A percentile compares a stretch with the other conserved stretches of the same genome.
Conservation (phyloP, 2,888 invertebrate species). For the Tipula confusa region DNA sequence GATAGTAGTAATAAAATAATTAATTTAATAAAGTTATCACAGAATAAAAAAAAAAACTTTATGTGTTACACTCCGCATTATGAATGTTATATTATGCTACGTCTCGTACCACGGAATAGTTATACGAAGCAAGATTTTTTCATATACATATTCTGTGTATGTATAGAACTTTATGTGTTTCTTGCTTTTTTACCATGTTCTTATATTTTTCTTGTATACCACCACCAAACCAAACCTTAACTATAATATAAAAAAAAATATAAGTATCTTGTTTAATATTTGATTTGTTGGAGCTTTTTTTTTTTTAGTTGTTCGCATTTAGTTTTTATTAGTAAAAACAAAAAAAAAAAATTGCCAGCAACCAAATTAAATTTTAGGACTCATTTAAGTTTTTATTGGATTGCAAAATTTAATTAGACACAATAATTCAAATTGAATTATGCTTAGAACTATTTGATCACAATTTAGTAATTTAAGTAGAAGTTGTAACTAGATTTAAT, state of each 20-base stretch:
- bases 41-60: constrained; percentile 6
- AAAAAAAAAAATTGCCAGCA: neutral
- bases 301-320: neutral
- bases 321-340: neutral
- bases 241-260: neutral
- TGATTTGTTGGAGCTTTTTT: neutral
- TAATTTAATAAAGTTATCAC: constrained; percentile 9
- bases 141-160: neutral
- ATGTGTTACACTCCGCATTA: neutral
- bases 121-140: neutral
- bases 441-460: too few relatives aligned
- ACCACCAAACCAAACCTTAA: neutral
- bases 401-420: neutral
- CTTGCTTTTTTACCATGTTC: neutral
- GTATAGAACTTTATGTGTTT: neutral
- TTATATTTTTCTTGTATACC: neutral
- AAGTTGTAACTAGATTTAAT: too few relatives aligned
- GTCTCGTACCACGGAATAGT: neutral
- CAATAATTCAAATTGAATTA: neutral
- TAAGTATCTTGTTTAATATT: constrained; percentile 20
- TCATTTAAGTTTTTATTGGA: neutral
- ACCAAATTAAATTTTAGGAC: neutral
- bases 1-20: neutral
- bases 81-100: too few relatives aligned
- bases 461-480: too few relatives aligned